Conservation (phyloP, 2,888 invertebrate species). For the Heliconius sara region DNA sequence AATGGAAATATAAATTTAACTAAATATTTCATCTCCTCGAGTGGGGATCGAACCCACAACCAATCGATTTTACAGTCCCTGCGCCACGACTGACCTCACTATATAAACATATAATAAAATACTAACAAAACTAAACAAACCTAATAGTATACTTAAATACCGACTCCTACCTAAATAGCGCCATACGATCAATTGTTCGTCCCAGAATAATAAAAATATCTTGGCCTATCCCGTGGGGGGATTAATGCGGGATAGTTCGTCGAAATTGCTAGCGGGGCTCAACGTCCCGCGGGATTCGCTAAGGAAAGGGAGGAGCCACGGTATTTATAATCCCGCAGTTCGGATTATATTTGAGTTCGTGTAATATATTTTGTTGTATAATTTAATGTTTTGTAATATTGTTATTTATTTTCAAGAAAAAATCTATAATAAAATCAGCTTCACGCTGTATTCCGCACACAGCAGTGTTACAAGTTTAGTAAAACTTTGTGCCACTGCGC, state of each 20-base stretch:
- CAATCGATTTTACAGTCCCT: too few species aligned
- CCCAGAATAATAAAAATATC: conserved; percentile 45
- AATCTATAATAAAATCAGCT: too few species aligned
- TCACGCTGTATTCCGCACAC: too few species aligned
- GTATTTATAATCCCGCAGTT: conserved; percentile 72
- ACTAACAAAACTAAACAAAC: neutral
- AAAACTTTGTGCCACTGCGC: too few species aligned
- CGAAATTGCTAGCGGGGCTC: conserved; percentile 64
- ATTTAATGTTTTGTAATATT: conserved; percentile 9
- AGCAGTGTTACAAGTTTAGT: too few species aligned
- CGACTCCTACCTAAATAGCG: conserved; percentile 16
- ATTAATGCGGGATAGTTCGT: conserved; percentile 76
- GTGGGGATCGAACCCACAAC: too few species aligned
- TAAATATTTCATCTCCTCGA: too few species aligned
- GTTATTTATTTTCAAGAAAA: neutral
- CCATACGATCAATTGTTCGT: conserved; percentile 34
- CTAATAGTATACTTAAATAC: conserved; percentile 16
- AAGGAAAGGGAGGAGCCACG: conserved; percentile 58
- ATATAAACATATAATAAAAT: neutral
- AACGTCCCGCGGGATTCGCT: conserved; percentile 50
- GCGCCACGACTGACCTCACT: too few species aligned
- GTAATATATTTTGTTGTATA: neutral
- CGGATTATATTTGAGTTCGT: conserved; percentile 60
- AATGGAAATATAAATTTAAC: too few species aligned
- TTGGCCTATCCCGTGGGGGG: conserved; percentile 56